These are phyloP conservation scores for Amorpha juglandis DNA, from an alignment of 2,888 invertebrate genomes.

Conservation along the genomic window DNA sequence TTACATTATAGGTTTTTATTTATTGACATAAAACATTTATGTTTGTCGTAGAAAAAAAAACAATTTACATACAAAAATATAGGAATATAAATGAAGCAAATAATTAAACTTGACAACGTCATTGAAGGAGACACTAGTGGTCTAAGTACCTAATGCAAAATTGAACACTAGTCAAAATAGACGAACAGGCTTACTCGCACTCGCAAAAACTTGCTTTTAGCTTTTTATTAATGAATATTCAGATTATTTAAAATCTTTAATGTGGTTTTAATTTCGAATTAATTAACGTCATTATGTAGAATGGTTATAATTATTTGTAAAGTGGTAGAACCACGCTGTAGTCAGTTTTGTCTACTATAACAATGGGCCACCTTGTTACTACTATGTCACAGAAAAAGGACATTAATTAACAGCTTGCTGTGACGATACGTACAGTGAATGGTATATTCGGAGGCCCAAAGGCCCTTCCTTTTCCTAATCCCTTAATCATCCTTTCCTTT, in stretches of 20 bases:
- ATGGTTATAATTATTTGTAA: background rate
- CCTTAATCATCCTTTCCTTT: no score
- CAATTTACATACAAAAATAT: background rate
- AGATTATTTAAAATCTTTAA: background rate
- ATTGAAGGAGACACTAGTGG: background rate
- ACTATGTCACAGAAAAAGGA: no score
- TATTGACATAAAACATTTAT: background rate
- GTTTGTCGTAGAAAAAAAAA: background rate
- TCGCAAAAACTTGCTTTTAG: background rate
- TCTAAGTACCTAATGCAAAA: background rate
- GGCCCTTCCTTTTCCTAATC: no score
- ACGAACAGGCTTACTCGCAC: background rate
- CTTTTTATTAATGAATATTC: background rate
- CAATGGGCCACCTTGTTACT: no score
- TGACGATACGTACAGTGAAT: no score
- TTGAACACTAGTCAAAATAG: conserved; percentile 5
- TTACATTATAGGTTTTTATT: no score
- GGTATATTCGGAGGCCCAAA: no score
- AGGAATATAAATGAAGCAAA: background rate
- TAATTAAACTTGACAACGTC: background rate
- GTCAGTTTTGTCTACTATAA: no score
- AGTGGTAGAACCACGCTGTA: no score
- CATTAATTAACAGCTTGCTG: no score
- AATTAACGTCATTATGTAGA: background rate
- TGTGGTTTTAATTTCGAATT: background rate